A percentile compares a stretch with the other conserved stretches of the same genome.
Evolutionary conservation across 1,140 invertebrate species (phyloP).

Genomic region (Olivierus martensii): DNA sequence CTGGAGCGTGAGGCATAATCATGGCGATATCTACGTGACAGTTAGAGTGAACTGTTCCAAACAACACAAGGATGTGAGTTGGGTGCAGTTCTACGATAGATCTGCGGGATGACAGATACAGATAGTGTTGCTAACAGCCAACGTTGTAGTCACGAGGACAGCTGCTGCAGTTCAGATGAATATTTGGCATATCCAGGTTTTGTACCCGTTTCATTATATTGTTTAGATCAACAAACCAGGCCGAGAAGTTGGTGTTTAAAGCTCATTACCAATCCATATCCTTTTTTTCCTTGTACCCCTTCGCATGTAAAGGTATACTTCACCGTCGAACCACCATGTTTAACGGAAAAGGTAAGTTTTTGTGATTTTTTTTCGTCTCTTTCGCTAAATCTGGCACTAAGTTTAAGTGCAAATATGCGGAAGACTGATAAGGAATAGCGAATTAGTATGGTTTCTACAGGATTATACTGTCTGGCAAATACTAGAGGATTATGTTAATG

Average conservation of each 20-base stretch:
- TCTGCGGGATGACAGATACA: no score
- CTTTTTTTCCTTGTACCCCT: slow-evolving; percentile 45
- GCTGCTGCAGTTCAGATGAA: slow-evolving; percentile 22
- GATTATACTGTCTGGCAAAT: not conserved
- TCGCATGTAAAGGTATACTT: not conserved
- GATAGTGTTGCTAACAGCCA: no score
- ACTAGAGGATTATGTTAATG: no score
- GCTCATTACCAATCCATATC: slow-evolving; percentile 98
- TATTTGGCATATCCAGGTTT: slow-evolving; percentile 63
- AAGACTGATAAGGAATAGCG: not conserved
- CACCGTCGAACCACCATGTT: not conserved
- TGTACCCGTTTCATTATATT: slow-evolving; percentile 51
- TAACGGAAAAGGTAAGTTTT: not conserved
- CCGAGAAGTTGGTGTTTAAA: slow-evolving; percentile 82
- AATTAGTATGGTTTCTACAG: not conserved
- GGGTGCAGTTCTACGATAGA: no score
- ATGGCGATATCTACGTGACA: no score
- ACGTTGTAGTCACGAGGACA: no score
- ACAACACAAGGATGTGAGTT: no score
- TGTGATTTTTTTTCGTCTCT: not conserved
- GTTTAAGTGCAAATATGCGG: not conserved
- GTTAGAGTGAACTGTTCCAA: no score
- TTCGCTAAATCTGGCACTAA: not conserved
- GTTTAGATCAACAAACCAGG: slow-evolving; percentile 68
- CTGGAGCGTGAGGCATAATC: no score